Evolutionary conservation across 2,888 invertebrate species (phyloP), one percentile per base, ranked within the genome.

Genomic region (Ornithoptera alexandrae): DNA sequence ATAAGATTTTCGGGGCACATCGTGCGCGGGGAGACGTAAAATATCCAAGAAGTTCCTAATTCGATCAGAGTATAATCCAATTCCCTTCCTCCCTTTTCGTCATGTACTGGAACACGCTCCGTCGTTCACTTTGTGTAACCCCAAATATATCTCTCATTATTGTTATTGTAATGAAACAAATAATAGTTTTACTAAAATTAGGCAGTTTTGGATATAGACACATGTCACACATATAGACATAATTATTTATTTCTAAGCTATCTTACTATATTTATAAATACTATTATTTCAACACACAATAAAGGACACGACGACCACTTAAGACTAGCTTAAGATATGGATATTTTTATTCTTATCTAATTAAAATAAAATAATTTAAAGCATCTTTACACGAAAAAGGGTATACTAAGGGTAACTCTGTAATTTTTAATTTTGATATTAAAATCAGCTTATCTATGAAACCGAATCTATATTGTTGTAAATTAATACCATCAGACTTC

Each of bases 21-120:
- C 77, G 76, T 79, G 80, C 75, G 81, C 81, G 77, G 74, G 79
- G 80, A 78, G 76, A 79, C 81, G 84, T 84, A 85, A 86, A 86
- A 87, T 84, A 84, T 83, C 82, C 78, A 80, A 82, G 82, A 83
- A 84, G 81, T 86, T 82, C 82, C 82, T 89, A 88, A 90, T 90
- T 88, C 83, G 87, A 89, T 89, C 86, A 86, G 79, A 77, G 73
- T 76, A 79, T 85, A 87, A 89, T 88, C 86, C 85, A 87, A 89
- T 90, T 84, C 86, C 84, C 81, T 81, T 78, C 77, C 77, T 81
- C 78, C 79, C 72, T 59, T 50, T 53, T 59, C 63, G 68, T 63
- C 42, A 58, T 58, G 58, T 57, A 59, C 65, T 22, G 46, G 39
- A 22, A 22, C 53, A 22, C 3, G n/a, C 57, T 58, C 7, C 24